Conservation (phyloP, 2,888 invertebrate species). For the Meganola albula region DNA sequence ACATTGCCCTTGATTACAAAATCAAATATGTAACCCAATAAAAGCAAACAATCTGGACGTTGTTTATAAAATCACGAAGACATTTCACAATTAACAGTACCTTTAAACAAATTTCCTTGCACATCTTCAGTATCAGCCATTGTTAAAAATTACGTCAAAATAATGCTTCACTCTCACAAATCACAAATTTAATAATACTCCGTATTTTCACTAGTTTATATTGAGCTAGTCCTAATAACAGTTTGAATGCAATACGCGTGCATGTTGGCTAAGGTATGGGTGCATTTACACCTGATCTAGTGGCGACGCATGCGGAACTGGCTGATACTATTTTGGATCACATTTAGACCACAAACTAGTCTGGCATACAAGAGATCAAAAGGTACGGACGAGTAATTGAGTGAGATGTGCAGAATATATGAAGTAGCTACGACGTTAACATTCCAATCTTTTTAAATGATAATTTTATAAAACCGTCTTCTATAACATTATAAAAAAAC, state of each 20-base stretch:
- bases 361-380: conserved; percentile 65
- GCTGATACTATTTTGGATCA: conserved; percentile 60
- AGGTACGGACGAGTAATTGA: conserved; percentile 48
- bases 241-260: conserved; percentile 23
- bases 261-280: conserved; percentile 36
- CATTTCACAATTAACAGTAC: too few relatives aligned
- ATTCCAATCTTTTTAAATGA: too few relatives aligned
- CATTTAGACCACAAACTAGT: conserved; percentile 66
- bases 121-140: conserved; percentile 22
- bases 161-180: conserved; percentile 9
- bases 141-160: conserved; percentile 10
- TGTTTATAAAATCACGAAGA: too few relatives aligned
- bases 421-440: background rate
- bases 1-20: too few relatives aligned
- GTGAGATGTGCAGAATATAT: conserved; percentile 12
- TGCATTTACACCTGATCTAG: conserved; percentile 64
- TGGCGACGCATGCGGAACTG: conserved; percentile 65
- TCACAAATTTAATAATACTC: conserved; percentile 8
- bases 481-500: too few relatives aligned
- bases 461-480: too few relatives aligned
- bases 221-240: conserved; percentile 16
- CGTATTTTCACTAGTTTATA: conserved; percentile 8
- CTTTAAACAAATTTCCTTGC: conserved; percentile 29
- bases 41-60: too few relatives aligned
- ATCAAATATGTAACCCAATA: too few relatives aligned